Conservation (phyloP, 2,797 vertebrate species). For the Arremon aurantiirostris region DNA sequence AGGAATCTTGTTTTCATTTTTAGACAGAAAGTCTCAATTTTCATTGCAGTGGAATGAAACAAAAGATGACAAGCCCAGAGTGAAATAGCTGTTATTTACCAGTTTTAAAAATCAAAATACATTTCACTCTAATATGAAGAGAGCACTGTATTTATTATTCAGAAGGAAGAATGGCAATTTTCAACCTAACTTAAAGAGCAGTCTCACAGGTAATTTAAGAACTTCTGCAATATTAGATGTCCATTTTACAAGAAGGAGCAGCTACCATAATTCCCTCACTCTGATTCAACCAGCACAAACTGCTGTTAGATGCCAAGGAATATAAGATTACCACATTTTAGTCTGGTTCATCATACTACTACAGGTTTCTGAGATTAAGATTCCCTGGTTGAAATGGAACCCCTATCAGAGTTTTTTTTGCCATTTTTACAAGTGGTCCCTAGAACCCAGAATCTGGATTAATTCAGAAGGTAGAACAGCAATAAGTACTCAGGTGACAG, state of each 20-base stretch:
- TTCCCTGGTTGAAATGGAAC: neutral
- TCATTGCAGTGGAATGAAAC: neutral
- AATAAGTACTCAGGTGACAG: fast-evolving
- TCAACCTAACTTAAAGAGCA: neutral
- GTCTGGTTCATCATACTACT: neutral
- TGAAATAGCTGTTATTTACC: neutral
- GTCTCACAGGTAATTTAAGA: neutral
- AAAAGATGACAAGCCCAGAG: neutral
- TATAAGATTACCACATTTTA: neutral
- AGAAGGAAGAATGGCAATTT: neutral
- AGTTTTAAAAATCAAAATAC: neutral
- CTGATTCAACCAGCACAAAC: neutral
- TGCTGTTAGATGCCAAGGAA: neutral
- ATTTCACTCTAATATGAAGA: neutral
- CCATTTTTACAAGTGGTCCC: neutral
- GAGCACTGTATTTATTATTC: neutral
- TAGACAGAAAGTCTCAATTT: neutral
- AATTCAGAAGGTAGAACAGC: neutral
- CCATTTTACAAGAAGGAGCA: neutral
- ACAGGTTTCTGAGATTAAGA: neutral
- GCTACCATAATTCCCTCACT: neutral
- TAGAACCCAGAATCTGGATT: neutral
- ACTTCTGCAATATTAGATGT: neutral
- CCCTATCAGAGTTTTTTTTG: neutral
- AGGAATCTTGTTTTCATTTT: neutral